phyloP scores from a whole-genome alignment of 1,140 invertebrate genomes.

The Papilio machaon region DNA sequence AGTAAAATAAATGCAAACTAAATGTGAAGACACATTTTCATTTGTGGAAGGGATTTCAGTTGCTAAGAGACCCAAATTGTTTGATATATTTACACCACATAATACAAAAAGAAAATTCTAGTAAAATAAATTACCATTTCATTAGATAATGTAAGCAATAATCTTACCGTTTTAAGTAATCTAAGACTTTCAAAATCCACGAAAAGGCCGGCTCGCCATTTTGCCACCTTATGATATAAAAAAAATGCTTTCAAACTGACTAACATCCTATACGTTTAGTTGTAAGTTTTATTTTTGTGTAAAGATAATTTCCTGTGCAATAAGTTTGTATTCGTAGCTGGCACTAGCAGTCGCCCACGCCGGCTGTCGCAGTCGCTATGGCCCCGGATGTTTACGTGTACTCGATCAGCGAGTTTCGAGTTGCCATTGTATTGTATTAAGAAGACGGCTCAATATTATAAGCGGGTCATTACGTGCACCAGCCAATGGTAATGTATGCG shows the following conservation, averaged over 20 bases:
- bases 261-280: not conserved
- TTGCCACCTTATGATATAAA: too few relatives aligned
- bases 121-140: too few relatives aligned
- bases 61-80: too few relatives aligned
- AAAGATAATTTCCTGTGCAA: not conserved
- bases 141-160: not conserved
- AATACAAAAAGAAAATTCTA: too few relatives aligned
- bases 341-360: not conserved
- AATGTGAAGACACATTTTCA: not conserved
- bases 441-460: constrained; percentile 45
- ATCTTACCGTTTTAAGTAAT: not conserved
- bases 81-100: too few relatives aligned
- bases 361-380: not conserved
- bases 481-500: constrained; percentile 61
- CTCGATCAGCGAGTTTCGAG: not conserved
- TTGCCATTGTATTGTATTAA: not conserved
- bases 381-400: not conserved
- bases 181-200: not conserved
- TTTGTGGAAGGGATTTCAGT: too few relatives aligned
- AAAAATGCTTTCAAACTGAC: not conserved
- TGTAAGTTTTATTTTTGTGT: not conserved
- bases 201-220: too few relatives aligned
- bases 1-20: not conserved
- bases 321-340: not conserved
- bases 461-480: constrained; percentile 50